Evolutionary conservation across 1,140 invertebrate species (phyloP), one percentile per base, ranked within the genome.

Genomic region (Hylaeus volcanicus): DNA sequence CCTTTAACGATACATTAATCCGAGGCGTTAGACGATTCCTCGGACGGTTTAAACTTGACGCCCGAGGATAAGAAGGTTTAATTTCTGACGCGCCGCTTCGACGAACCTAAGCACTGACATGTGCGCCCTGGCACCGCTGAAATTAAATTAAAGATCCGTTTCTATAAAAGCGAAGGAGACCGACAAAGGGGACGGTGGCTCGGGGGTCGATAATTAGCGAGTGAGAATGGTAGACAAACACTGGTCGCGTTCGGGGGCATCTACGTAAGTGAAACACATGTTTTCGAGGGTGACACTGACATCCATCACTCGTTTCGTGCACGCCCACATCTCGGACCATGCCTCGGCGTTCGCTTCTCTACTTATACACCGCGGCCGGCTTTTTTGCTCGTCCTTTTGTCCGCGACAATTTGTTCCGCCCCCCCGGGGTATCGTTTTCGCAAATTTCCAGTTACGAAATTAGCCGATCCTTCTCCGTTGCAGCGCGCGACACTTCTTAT

Each of bases 151-250:
- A 84, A 75, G 63, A 79, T 81, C 68, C 76, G 84, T 88, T 87
- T 81, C 70, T 88, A 86, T 88, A 85, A 88, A 66, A 85, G 74
- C 64, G 72, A 26, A 61, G 37, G 64, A 69, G 71, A 45, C 86
- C 86, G 81, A 88, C 86, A 88, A 88, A 88, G 86, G 48, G 77
- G 72, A 69, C 66, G 69, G 79, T 75, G 12, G 68, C 26, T 11
- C 51, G 71, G 87, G 84, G 86, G 85, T 86, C 86, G 86, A 91
- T 92, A 92, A 92, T 92, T 92, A 92, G 90, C 90, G 88, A 89
- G 88, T 91, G 90, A 91, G 88, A 71, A 91, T 89, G 88, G 83
- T 89, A 90, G 90, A 88, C 89, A 91, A 91, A 92, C 92, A 92
- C 86, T 88, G 88, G 82, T 84, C 86, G 87, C 88, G 82, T 90